A percentile compares a stretch with the other conserved stretches of the same genome.
These are phyloP conservation scores for Conus canariensis DNA, from an alignment of 2,888 invertebrate species.

Conservation along the genomic window DNA sequence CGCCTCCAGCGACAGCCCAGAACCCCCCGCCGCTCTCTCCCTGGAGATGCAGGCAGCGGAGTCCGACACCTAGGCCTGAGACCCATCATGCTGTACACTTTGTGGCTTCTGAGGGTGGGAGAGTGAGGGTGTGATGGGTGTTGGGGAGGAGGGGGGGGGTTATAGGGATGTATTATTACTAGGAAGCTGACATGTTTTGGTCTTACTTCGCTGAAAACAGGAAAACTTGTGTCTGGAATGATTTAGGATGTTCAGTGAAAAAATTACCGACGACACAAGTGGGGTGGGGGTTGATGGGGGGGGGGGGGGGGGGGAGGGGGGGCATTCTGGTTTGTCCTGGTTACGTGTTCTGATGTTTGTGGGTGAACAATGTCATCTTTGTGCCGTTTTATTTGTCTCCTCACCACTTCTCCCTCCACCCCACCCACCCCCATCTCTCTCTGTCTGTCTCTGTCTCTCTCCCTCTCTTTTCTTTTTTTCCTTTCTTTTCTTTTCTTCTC, in stretches of 20 bases:
- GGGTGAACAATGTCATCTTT: too few relatives aligned
- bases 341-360: too few relatives aligned
- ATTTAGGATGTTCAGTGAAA: too few relatives aligned
- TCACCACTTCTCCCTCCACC: background rate
- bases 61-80: background rate
- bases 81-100: background rate
- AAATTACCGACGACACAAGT: too few relatives aligned
- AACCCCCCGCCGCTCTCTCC: background rate
- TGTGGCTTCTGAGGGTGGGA: background rate
- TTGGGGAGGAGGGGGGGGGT: background rate
- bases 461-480: too few relatives aligned
- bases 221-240: too few relatives aligned
- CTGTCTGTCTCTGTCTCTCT: background rate
- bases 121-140: background rate
- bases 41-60: background rate
- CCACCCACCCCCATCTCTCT: background rate
- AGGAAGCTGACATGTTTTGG: too few relatives aligned
- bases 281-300: too few relatives aligned
- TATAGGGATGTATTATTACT: background rate
- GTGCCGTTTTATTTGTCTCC: background rate
- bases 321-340: too few relatives aligned
- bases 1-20: background rate
- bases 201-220: too few relatives aligned
- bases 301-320: too few relatives aligned
- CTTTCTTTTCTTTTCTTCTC: too few relatives aligned